Evolutionary conservation across 1,140 invertebrate species (phyloP), one percentile per base, ranked within the genome.

Genomic region (Drosophila gunungcola): DNA sequence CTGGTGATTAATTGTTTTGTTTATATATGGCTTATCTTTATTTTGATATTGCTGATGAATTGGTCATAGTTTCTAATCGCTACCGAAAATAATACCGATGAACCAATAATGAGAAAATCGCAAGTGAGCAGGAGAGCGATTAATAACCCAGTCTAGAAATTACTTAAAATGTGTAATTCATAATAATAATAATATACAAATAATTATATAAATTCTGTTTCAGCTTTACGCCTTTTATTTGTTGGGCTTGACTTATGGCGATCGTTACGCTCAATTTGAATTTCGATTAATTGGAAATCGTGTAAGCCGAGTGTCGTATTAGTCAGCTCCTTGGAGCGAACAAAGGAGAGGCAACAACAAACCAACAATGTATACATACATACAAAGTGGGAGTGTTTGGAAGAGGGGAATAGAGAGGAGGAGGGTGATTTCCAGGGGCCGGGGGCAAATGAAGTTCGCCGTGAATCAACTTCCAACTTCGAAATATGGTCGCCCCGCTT

Each of bases 401-500:
- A 25, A 7, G 9, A 21, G n/a, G 16, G 16, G 29, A 7, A 32
- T 6, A 21, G 1, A 21, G 41, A 4, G 13, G 48, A 3, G 13
- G 13, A 42, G 1, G 13, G 12, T 36, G 29, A 11, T 16, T 34
- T 21, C 21, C 12, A 49, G 2, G 13, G 42, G 41, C 21, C 25
- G 21, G 57, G 41, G 54, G 51, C 13, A 55, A 34, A 51, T 62
- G 63, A 53, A 78, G 81, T 85, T 85, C 57, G 73, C 81, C 78
- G 63, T 85, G 81, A 85, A 85, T 85, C 81, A 82, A 88, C 83
- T 79, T 79, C 67, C 79, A 88, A 82, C 80, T 88, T 83, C 62
- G 51, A 88, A 89, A 75, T 78, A 76, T 82, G 82, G 61, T 86
- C 45, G 73, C 49, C 73, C 72, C 52, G 72, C 54, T 77, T 76